A percentile compares a stretch with the other conserved stretches of the same genome.
phyloP scores from a whole-genome alignment of 2,888 invertebrate genomes.

The Thera obeliscata region DNA sequence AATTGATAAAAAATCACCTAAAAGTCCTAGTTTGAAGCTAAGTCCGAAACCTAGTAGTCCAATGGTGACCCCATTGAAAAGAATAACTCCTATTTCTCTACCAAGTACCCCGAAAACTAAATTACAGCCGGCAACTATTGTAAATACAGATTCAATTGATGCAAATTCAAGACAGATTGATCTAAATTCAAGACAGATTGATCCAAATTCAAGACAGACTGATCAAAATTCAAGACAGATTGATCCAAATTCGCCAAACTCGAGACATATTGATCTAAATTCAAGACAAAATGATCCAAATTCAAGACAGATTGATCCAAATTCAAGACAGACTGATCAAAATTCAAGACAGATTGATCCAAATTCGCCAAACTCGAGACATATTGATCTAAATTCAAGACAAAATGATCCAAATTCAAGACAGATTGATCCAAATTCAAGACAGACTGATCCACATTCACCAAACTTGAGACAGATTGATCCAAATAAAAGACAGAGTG shows the following conservation, averaged over 20 bases:
- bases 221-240: not conserved
- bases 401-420: not conserved
- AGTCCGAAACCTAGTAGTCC: not conserved
- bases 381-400: not conserved
- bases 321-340: not conserved
- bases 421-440: not conserved
- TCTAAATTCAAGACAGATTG: not conserved
- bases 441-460: not conserved
- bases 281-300: not conserved
- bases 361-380: no score
- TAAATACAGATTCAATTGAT: conserved; percentile 15
- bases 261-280: not conserved
- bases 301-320: not conserved
- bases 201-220: not conserved
- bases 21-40: conserved; percentile 11
- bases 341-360: no score
- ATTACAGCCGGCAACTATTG: conserved; percentile 10
- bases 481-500: conserved; percentile 1
- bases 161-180: not conserved
- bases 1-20: not conserved
- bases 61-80: conserved; percentile 10
- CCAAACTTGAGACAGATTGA: not conserved
- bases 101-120: conserved; percentile 2
- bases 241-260: not conserved
- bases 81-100: conserved; percentile 10